A percentile compares a stretch with the other conserved stretches of the same genome.
Conservation (phyloP, 2,888 invertebrate genomes). For the Dryobotodes eremita region DNA sequence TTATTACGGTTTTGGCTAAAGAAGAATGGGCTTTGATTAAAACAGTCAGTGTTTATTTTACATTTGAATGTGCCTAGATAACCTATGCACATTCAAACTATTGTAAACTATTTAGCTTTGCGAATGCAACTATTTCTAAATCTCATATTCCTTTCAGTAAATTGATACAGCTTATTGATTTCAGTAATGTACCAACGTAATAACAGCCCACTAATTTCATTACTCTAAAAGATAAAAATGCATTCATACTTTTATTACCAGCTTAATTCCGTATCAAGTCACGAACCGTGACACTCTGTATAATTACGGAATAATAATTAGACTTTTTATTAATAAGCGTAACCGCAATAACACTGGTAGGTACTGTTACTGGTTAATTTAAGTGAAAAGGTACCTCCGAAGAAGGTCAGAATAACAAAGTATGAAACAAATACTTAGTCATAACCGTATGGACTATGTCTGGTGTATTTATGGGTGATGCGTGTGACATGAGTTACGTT, state of each 20-base stretch:
- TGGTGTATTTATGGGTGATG: conserved; percentile 42
- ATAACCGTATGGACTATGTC: conserved; percentile 19
- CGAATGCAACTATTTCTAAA: neutral
- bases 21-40: neutral
- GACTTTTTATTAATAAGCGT: conserved; percentile 54
- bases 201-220: neutral
- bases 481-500: conserved; percentile 25
- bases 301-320: conserved; percentile 57
- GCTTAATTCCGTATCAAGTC: conserved; percentile 43
- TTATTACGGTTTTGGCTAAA: neutral
- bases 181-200: neutral
- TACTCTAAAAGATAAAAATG: conserved; percentile 8
- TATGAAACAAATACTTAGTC: conserved; percentile 41
- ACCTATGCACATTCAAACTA: too few species aligned
- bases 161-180: neutral
- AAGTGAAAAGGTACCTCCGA: conserved; percentile 37
- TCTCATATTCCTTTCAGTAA: neutral
- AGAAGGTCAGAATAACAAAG: conserved; percentile 56
- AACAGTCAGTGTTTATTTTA: neutral
- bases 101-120: too few species aligned
- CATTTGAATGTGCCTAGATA: neutral
- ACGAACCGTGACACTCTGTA: conserved; percentile 49
- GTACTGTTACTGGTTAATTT: conserved; percentile 58
- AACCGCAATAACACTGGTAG: conserved; percentile 44
- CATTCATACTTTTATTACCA: conserved; percentile 35